Evolutionary conservation across 2,113 vertebrate genomes (phyloP).

Genomic region (Lophochroa leadbeateri): DNA sequence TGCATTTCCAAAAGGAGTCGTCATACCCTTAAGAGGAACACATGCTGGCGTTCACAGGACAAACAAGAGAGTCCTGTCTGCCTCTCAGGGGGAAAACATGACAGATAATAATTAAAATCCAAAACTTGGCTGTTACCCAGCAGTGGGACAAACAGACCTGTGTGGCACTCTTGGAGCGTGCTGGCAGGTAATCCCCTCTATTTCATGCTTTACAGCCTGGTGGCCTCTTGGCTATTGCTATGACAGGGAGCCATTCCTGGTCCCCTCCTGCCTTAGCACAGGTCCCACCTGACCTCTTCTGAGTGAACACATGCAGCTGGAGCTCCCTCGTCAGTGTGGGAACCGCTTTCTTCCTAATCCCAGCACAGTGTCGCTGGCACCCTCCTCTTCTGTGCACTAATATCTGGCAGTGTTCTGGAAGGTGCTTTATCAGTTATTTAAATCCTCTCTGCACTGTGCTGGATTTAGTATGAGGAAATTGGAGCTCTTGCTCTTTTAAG

Average conservation of each 20-base stretch:
- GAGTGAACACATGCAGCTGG: not conserved
- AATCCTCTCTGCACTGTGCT: not conserved
- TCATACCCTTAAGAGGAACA: not conserved
- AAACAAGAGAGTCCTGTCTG: not conserved
- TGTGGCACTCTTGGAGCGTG: accelerated
- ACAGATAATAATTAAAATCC: not conserved
- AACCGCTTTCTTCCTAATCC: not conserved
- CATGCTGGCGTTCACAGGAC: not conserved
- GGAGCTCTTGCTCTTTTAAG: not conserved
- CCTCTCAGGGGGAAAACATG: accelerated
- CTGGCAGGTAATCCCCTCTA: not conserved
- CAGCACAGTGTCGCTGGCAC: accelerated
- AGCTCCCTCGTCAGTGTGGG: not conserved
- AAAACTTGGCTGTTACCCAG: not conserved
- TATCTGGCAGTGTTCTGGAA: not conserved
- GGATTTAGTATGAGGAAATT: not conserved
- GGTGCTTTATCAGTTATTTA: not conserved
- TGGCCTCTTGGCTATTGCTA: not conserved
- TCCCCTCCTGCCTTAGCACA: not conserved
- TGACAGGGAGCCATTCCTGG: accelerated
- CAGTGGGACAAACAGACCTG: not conserved
- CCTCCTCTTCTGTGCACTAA: not conserved
- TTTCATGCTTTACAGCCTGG: accelerated
- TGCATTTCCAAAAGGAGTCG: not conserved
- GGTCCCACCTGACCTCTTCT: not conserved